Base-by-base conservation (phyloP, 2,113 vertebrate genomes). In the Callipepla californica region DNA sequence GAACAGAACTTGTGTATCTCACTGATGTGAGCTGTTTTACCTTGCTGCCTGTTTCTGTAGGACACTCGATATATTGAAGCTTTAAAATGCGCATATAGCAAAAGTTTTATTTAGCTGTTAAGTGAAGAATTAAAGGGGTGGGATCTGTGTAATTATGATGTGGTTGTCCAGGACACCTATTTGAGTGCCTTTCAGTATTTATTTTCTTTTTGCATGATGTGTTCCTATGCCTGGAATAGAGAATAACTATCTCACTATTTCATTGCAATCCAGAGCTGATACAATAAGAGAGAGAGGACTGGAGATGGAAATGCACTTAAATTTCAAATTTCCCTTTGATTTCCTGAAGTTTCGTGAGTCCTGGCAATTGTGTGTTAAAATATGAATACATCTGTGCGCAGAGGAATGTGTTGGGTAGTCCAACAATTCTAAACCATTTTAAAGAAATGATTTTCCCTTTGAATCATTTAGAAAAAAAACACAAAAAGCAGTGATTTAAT, bases 211-310 rank as follows among this genome's bases (percentile, higher is more conserved):
- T 57, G 25, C 16, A 3, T 23, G 36, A 25, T 14, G 7, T 1
- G 0, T 42, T 84, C 1, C 2, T 1, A 0, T 36, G 18, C 38
- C 36, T 80, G 69, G 4, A 72, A 50, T 19, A 32, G 40, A 1
- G 36, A 70, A 57, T 13, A 65, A 11, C 61, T 47, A 5, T 67
- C 55, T 70, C 11, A 1, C 38, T 6, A 3, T 25, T 1, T 25
- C 1, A 0, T 3, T 57, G 72, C 26, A 69, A 30, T 47, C 50
- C 47, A 26, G 16, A 68, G 3, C 32, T 45, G 32, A 32, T 74
- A 4, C 6, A 19, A 10, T 7, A 23, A 34, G 44, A 58, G 20
- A 13, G 18, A 45, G 11, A n/a, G 40, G 74, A 47, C 48, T 34
- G 5, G 16, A 36, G 62, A 63, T 61, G 57, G 25, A 78, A 67